Evolutionary conservation across 1,140 invertebrate species (phyloP).

Genomic region (Choristoneura fumiferana): DNA sequence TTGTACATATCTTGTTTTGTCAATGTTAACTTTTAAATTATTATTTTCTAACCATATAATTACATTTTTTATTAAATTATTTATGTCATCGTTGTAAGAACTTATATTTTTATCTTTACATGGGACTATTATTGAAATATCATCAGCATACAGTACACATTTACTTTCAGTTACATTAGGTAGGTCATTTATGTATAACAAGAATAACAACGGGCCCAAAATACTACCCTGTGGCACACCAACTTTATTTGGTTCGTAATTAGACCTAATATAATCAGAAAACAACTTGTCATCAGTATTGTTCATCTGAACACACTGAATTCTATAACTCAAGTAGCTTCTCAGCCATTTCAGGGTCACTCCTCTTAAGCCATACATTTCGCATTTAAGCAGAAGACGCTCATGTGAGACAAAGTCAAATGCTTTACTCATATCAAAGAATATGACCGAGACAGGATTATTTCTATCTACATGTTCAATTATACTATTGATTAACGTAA

Average conservation of each 20-base stretch:
- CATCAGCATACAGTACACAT: neutral
- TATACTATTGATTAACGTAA: neutral
- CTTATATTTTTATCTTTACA: neutral
- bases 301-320: conserved; percentile 12
- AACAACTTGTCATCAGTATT: neutral
- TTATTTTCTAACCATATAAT: no score
- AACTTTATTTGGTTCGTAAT: neutral
- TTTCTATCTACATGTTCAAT: conserved; percentile 1
- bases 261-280: neutral
- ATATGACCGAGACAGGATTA: neutral
- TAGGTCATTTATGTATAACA: conserved; percentile 10
- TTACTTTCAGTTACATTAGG: neutral
- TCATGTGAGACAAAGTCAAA: conserved; percentile 20
- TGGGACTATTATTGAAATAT: neutral
- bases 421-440: conserved; percentile 20
- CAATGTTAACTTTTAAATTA: no score
- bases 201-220: conserved; percentile 5
- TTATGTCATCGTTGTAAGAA: neutral
- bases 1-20: no score
- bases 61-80: no score
- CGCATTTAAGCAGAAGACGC: neutral
- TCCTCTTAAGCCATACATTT: conserved; percentile 17
- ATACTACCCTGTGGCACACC: conserved; percentile 20
- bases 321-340: conserved; percentile 9
- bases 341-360: neutral